Evolutionary conservation across 2,113 vertebrate genomes (phyloP), one percentile per base, ranked within the genome.

Genomic region (Spermophilus dauricus): DNA sequence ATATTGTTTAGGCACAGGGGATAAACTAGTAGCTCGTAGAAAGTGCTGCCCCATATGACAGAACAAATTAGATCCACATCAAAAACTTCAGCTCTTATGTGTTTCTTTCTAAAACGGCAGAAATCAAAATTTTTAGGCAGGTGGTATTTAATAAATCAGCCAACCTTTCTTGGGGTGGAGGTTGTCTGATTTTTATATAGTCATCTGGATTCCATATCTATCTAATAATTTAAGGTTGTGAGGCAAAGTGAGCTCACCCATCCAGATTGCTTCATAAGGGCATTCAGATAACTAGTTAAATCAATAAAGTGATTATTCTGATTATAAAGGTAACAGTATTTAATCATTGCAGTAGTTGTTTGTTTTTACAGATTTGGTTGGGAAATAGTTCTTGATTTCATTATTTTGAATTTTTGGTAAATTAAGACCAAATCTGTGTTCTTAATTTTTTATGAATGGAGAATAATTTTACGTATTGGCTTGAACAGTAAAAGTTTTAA

Each of bases 61-160:
- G 53, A 24, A 78, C 8, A 58, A 32, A 67, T 45, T 42, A 3
- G 34, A 82, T 39, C 14, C 67, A 32, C 39, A 18, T 12, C 48
- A 37, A 92, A 78, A 69, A 65, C 5, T 5, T 61, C 14, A 48
- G 42, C 76, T 78, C 4, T 48, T 88, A 42, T 2, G 2, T 73
- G 61, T 86, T 97, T 94, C 18, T 63, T 77, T 81, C 61, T 39
- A 53, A 83, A 92, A 48, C 4, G 90, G 37, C 34, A 90, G 53
- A 90, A 96, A 18, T 70, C 16, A 67, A 87, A 14, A 30, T 51
- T 2, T 85, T 28, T 53, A 24, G 3, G 1, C n/a, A 96, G 24
- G 45, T 77, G 58, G 39, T 53, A 24, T 84, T 81, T 85, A 42
- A 42, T 80, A 80, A 73, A 78, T 61, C 39, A 75, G 30, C 9